Evolutionary conservation across 2,888 invertebrate genomes (phyloP).

Genomic region (Andrena minutula): DNA sequence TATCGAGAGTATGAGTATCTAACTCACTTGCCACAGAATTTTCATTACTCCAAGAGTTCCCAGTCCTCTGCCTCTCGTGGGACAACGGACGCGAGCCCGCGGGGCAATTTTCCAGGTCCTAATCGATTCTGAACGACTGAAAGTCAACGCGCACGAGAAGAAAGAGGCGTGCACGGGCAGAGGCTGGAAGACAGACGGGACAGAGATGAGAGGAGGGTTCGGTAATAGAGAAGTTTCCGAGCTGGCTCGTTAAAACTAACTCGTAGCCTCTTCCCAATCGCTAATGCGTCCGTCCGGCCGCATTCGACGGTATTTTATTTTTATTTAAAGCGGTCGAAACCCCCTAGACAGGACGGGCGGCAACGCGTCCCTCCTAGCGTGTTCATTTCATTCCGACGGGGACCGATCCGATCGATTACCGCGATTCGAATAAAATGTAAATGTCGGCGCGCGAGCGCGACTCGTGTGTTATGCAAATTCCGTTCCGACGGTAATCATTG

Average conservation of each 20-base stretch:
- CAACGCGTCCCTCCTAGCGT: constrained; percentile 8
- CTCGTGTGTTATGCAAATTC: constrained; percentile 84
- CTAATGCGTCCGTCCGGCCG: constrained; percentile 81
- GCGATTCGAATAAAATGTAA: constrained; percentile 85
- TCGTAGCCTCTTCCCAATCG: constrained; percentile 80
- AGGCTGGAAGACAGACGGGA: neutral
- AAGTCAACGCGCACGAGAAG: constrained; percentile 16
- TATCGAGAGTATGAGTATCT: too few relatives aligned
- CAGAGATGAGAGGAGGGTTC: neutral
- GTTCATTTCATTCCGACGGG: constrained; percentile 77
- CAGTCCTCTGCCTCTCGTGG: neutral
- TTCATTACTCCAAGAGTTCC: neutral
- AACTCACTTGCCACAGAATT: neutral
- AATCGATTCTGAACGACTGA: constrained; percentile 17
- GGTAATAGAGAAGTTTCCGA: constrained; percentile 66
- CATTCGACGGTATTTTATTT: constrained; percentile 81
- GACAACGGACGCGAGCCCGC: neutral
- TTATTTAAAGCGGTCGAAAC: constrained; percentile 81
- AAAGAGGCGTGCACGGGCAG: neutral
- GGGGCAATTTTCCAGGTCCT: neutral
- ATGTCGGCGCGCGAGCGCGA: constrained; percentile 74
- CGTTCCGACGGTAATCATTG: constrained; percentile 81
- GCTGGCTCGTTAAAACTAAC: constrained; percentile 81
- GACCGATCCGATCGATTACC: constrained; percentile 83
- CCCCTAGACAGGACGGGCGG: constrained; percentile 40